phyloP scores from a whole-genome alignment of 1,140 invertebrate genomes.

The Lordiphosa collinella region DNA sequence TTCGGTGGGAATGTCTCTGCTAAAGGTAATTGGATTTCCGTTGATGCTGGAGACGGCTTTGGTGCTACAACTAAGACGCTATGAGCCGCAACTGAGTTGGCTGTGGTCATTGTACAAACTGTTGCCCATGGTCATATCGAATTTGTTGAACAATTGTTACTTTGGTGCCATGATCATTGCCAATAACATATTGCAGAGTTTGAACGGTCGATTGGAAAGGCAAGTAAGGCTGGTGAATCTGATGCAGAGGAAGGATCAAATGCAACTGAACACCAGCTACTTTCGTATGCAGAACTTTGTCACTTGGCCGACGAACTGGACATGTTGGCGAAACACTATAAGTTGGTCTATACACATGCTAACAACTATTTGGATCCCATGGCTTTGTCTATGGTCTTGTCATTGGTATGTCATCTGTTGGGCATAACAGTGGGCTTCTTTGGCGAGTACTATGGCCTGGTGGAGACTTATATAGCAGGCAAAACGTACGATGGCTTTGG shows the following conservation, averaged over 20 bases:
- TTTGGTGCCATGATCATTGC: slow-evolving; percentile 57
- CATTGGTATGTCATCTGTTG: slow-evolving; percentile 63
- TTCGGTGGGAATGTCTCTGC: slow-evolving; percentile 29
- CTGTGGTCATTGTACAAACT: slow-evolving; percentile 52
- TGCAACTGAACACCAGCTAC: slow-evolving; percentile 38
- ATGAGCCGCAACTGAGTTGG: slow-evolving; percentile 39
- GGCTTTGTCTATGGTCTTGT: slow-evolving; percentile 52
- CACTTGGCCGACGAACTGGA: slow-evolving; percentile 61
- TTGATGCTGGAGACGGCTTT: slow-evolving; percentile 41
- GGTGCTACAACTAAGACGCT: slow-evolving; percentile 39
- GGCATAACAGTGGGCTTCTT: slow-evolving; percentile 67
- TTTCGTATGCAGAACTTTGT: slow-evolving; percentile 62
- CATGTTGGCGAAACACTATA: slow-evolving; percentile 37
- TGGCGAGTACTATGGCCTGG: slow-evolving; percentile 55
- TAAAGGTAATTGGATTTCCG: slow-evolving; percentile 52
- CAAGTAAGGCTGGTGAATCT: slow-evolving; percentile 50
- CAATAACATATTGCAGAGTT: slow-evolving; percentile 31
- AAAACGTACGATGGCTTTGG: slow-evolving; percentile 59
- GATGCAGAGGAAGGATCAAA: slow-evolving; percentile 34
- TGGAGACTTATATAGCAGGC: slow-evolving; percentile 48
- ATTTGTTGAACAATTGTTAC: slow-evolving; percentile 64
- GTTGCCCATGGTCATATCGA: slow-evolving; percentile 55
- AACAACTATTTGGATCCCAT: slow-evolving; percentile 44
- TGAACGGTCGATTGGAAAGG: slow-evolving; percentile 36
- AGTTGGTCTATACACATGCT: slow-evolving; percentile 32